Percentiles rank a stretch among this genome's conserved stretches.
phyloP scores from a whole-genome alignment of 2,113 vertebrate genomes.

The Coreoperca whiteheadi region DNA sequence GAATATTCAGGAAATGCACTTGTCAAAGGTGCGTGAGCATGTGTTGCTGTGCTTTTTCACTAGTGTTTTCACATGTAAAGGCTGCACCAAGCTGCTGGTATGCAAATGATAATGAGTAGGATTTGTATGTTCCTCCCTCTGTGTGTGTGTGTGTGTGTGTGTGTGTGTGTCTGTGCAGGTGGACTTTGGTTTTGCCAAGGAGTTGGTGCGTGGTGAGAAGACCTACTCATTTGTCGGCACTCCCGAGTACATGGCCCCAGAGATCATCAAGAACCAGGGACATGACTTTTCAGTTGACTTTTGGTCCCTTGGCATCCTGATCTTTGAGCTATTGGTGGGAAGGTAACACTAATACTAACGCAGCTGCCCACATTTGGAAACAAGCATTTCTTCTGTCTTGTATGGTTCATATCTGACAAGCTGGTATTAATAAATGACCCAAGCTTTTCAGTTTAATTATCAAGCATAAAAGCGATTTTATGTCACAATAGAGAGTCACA shows the following conservation, averaged over 20 bases:
- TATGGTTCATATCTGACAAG: background rate
- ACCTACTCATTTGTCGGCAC: slow-evolving; percentile 89
- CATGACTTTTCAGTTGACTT: slow-evolving; percentile 89
- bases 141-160: background rate
- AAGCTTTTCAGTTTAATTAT: background rate
- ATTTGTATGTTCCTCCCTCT: background rate
- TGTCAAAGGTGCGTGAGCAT: background rate
- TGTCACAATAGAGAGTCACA: background rate
- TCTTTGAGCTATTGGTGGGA: slow-evolving; percentile 87
- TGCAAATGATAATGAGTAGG: background rate
- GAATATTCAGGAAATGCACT: background rate
- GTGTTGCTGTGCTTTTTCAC: background rate
- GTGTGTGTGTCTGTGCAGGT: slow-evolving; percentile 72
- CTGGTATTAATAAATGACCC: background rate
- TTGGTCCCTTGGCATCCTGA: slow-evolving; percentile 88
- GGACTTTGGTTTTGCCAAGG: slow-evolving; percentile 90
- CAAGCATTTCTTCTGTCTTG: background rate
- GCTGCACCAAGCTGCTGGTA: background rate
- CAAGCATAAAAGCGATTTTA: background rate
- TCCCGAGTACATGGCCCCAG: slow-evolving; percentile 88
- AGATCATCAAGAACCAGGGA: slow-evolving; percentile 89
- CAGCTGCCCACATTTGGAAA: background rate
- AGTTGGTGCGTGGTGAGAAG: slow-evolving; percentile 84
- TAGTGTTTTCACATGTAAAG: background rate
- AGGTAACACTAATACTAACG: slow-evolving; percentile 79